Conservation (phyloP, 2,113 vertebrate genomes). For the Meriones unguiculatus region DNA sequence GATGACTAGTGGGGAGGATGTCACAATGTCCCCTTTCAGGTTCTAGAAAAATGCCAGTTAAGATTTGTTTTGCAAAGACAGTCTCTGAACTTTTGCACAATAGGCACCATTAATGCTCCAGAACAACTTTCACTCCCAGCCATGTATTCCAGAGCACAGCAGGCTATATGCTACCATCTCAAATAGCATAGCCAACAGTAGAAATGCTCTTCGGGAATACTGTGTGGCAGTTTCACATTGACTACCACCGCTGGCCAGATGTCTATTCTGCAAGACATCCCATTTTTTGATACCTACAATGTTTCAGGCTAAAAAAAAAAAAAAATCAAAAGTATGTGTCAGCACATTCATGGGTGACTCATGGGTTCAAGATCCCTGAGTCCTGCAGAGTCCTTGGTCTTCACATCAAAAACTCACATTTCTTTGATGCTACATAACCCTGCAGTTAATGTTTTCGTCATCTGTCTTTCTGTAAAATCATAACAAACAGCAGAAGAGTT, state of each 20-base stretch:
- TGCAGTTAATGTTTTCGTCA: not conserved
- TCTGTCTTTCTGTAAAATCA: not conserved
- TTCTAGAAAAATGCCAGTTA: not conserved
- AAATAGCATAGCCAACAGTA: not conserved
- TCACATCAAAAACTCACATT: not conserved
- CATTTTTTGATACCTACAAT: not conserved
- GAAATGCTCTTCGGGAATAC: not conserved
- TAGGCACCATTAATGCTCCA: not conserved
- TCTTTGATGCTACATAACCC: not conserved
- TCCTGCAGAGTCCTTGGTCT: not conserved
- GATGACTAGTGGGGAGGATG: not conserved
- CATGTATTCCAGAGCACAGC: not conserved
- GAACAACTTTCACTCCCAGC: not conserved
- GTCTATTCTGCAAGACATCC: not conserved
- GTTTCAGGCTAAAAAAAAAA: not conserved
- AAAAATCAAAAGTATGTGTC: not conserved
- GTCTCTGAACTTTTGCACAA: not conserved
- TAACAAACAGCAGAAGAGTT: not conserved
- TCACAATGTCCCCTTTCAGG: not conserved
- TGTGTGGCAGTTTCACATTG: not conserved
- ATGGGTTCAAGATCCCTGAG: not conserved
- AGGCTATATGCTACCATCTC: not conserved
- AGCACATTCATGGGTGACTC: not conserved
- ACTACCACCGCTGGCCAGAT: not conserved
- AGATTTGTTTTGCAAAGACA: not conserved